Evolutionary conservation across 92 coral and sea anemone genomes (phyloP).

Genomic region (Bergia puertoricense): DNA sequence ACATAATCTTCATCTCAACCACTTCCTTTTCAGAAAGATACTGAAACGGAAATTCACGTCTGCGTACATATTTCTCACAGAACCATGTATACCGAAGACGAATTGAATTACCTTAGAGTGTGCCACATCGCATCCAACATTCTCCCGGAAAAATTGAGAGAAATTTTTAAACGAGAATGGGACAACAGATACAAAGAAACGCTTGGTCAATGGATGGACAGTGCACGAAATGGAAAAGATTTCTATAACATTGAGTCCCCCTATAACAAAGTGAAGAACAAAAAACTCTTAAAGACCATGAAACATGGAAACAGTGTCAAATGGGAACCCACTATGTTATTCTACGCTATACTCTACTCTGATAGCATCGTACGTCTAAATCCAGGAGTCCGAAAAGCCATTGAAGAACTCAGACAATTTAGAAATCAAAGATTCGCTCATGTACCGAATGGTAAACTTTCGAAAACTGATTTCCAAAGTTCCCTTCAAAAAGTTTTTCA

Average conservation of each 20-base stretch:
- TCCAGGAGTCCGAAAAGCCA: background rate
- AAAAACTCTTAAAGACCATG: background rate
- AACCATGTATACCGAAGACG: slow-evolving; percentile 33
- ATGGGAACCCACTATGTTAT: slow-evolving; percentile 48
- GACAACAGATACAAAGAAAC: slow-evolving; percentile 43
- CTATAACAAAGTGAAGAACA: background rate
- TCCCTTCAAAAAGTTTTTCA: background rate
- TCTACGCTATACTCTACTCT: slow-evolving; percentile 50
- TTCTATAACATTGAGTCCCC: slow-evolving; percentile 34
- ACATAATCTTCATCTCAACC: too few species aligned
- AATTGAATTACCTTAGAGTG: slow-evolving; percentile 56
- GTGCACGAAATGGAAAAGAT: slow-evolving; percentile 43
- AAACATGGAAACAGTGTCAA: slow-evolving; percentile 21
- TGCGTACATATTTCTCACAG: background rate
- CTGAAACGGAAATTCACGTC: too few species aligned
- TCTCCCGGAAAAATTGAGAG: slow-evolving; percentile 53
- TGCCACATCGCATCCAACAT: slow-evolving; percentile 49
- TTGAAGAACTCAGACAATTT: slow-evolving; percentile 18
- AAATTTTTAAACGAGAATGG: slow-evolving; percentile 69
- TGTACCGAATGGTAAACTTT: background rate
- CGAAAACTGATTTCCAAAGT: background rate
- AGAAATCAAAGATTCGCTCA: slow-evolving; percentile 18
- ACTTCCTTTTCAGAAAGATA: too few species aligned
- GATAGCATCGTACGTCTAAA: slow-evolving; percentile 21
- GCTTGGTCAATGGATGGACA: slow-evolving; percentile 59